Base-by-base conservation (phyloP, 2,113 vertebrate species). In the Heteronetta atricapilla region DNA sequence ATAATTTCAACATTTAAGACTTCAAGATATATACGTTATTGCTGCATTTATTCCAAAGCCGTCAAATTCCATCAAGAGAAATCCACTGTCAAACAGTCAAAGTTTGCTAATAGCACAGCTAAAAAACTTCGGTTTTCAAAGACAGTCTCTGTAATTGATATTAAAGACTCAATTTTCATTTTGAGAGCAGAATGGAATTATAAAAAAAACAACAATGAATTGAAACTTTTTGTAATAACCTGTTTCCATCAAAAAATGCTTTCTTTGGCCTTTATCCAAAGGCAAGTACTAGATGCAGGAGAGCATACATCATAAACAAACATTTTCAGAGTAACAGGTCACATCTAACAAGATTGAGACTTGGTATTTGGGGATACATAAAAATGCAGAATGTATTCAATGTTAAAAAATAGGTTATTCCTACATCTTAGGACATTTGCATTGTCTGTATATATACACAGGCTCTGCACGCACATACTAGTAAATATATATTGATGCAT, bases 111-210 rank as follows among this genome's bases (percentile, higher is more conserved):
- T 55, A 90, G 95, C 56, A 68, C 22, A 23, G 58, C 38, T 93
- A 76, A 88, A 96, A 86, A 82, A 48, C 59, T n/a, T 63, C 28
- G 8, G 58, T 94, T 91, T 96, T 90, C 75, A 64, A 58, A 46
- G 50, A 31, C 22, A 50, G 9, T 34, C 59, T 56, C 64, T 87
- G 36, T 28, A 86, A 87, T 19, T 29, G 40, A 40, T 82, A 88
- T 42, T 78, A 60, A 38, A 67, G 83, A 66, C 46, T 77, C 59
- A 40, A 26, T 70, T 88, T 91, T 25, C 36, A 91, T 88, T 88
- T 60, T 81, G 72, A 90, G 29, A 88, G 58, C 13, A 40, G 16
- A 92, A 93, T 13, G 52, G 40, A 89, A 52, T 52, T 25, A 52
- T 25, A 52, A 26, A 52, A 52, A 52, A 52, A 23, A 52, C 6